phyloP scores from a whole-genome alignment of 2,888 invertebrate genomes.

The Thymelicus acteon region DNA sequence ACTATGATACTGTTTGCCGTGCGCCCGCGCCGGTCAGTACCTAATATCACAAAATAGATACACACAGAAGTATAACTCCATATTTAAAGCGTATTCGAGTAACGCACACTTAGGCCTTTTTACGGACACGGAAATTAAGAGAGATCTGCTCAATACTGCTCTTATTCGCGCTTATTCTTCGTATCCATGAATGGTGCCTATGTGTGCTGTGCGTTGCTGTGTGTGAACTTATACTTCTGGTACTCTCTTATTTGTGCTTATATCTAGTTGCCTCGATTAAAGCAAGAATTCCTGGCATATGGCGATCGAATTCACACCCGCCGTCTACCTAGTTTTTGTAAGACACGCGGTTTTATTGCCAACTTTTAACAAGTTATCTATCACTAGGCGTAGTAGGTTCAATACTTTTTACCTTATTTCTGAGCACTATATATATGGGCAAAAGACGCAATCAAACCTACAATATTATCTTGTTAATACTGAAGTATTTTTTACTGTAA shows the following conservation, averaged over 20 bases:
- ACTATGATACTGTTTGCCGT: conserved; percentile 32
- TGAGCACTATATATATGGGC: neutral
- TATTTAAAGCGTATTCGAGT: too few species aligned
- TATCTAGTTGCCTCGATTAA: conserved; percentile 40
- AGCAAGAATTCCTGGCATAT: conserved; percentile 39
- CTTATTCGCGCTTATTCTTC: too few species aligned
- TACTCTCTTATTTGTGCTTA: neutral
- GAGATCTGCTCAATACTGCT: too few species aligned
- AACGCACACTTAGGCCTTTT: too few species aligned
- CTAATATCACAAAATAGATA: too few species aligned
- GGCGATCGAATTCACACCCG: conserved; percentile 23
- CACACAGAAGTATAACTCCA: too few species aligned
- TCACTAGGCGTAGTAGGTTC: neutral
- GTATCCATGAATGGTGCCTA: too few species aligned
- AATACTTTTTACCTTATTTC: neutral
- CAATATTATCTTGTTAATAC: too few species aligned
- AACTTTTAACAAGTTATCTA: conserved; percentile 10
- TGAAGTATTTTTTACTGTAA: too few species aligned
- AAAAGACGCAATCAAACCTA: neutral
- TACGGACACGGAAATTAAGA: too few species aligned
- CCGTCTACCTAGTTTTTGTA: conserved; percentile 17
- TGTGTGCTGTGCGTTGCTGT: too few species aligned
- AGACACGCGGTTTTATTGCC: neutral
- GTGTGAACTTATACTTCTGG: too few species aligned
- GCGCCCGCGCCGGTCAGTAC: conserved; percentile 29